phyloP scores from a whole-genome alignment of 2,888 invertebrate genomes.

The Baronia brevicornis region DNA sequence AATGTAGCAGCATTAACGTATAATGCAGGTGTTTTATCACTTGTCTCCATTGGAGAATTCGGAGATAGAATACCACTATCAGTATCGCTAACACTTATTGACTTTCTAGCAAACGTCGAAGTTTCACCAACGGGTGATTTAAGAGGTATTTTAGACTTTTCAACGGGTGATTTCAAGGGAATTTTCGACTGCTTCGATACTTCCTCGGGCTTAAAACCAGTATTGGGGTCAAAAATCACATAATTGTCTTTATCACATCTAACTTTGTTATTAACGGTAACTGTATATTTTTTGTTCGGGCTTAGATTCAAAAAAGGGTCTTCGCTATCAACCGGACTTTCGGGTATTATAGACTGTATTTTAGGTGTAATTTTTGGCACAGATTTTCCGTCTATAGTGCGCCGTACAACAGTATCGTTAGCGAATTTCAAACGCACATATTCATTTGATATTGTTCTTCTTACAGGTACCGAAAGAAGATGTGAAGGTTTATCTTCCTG shows the following conservation, averaged over 20 bases:
- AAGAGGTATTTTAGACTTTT: conserved; percentile 50
- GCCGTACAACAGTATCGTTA: conserved; percentile 59
- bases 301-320: conserved; percentile 66
- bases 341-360: conserved; percentile 70
- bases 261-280: conserved; percentile 68
- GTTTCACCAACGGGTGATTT: conserved; percentile 53
- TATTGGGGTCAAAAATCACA: conserved; percentile 66
- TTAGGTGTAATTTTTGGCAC: conserved; percentile 67
- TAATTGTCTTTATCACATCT: conserved; percentile 72
- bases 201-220: conserved; percentile 60
- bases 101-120: conserved; percentile 43
- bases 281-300: conserved; percentile 72
- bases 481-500: conserved; percentile 51
- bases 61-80: conserved; percentile 80
- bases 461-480: conserved; percentile 52
- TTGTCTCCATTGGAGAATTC: conserved; percentile 75
- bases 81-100: conserved; percentile 75
- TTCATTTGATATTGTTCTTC: conserved; percentile 70
- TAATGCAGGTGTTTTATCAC: conserved; percentile 46
- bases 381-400: conserved; percentile 63
- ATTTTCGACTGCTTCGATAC: conserved; percentile 36
- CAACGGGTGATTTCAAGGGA: conserved; percentile 35
- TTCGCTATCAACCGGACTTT: conserved; percentile 66
- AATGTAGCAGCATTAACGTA: conserved; percentile 62
- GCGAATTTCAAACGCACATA: conserved; percentile 64